Conservation (phyloP, 2,797 vertebrate species). For the Enteromius afrohamiltoni region DNA sequence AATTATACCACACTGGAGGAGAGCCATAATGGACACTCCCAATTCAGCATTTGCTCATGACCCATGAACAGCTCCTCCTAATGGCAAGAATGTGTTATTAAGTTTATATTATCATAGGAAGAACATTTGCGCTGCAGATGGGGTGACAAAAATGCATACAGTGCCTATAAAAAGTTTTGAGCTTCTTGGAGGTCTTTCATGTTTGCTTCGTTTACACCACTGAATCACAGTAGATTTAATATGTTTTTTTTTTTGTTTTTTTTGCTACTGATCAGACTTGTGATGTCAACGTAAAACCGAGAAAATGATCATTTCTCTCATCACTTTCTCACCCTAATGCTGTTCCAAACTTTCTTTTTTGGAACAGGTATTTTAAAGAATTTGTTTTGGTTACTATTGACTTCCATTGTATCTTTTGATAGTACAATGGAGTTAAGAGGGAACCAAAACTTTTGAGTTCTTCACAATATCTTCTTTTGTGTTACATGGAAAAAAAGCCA, state of each 20-base stretch:
- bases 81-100: slow-evolving; percentile 66
- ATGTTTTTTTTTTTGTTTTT: neutral
- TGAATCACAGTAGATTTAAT: neutral
- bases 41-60: slow-evolving; percentile 50
- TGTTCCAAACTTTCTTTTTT: neutral
- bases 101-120: slow-evolving; percentile 13
- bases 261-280: neutral
- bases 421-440: neutral
- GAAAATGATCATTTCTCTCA: neutral
- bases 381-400: neutral
- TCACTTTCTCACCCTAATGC: neutral
- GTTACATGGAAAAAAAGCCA: neutral
- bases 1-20: slow-evolving; percentile 57
- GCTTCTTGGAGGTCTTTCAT: neutral
- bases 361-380: neutral
- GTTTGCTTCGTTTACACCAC: neutral
- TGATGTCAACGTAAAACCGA: neutral
- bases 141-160: slow-evolving; percentile 5
- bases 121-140: slow-evolving; percentile 42
- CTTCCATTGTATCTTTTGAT: neutral
- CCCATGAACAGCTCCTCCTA: slow-evolving; percentile 64
- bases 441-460: neutral
- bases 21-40: slow-evolving; percentile 70
- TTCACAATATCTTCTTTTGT: neutral
- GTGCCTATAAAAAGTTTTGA: neutral